phyloP scores from a whole-genome alignment of 2,797 vertebrate genomes.

The Aphelocoma californica region DNA sequence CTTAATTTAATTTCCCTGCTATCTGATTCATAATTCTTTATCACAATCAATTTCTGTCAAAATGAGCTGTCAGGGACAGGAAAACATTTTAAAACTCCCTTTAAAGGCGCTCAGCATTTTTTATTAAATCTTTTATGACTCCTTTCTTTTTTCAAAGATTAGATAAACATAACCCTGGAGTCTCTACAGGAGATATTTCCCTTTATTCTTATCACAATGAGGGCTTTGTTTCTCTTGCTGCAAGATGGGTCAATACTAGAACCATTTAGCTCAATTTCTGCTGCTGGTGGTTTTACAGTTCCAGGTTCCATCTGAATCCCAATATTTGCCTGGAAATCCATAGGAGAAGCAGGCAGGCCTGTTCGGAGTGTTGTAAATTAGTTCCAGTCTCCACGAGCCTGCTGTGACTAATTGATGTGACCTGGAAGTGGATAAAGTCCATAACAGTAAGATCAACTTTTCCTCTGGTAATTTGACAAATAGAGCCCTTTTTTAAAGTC shows the following conservation, averaged over 20 bases:
- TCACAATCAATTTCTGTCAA: not conserved
- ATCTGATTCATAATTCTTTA: not conserved
- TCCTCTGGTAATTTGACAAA: slow-evolving; percentile 57
- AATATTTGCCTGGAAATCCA: not conserved
- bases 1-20: not conserved
- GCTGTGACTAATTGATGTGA: slow-evolving; percentile 65
- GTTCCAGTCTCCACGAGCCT: slow-evolving; percentile 61
- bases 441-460: slow-evolving; percentile 51
- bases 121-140: not conserved
- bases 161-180: not conserved
- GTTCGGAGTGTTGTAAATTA: slow-evolving; percentile 49
- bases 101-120: not conserved
- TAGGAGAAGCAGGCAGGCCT: not conserved
- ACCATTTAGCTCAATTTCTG: not conserved
- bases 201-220: not conserved
- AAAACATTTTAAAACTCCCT: not conserved
- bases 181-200: not conserved
- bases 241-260: not conserved
- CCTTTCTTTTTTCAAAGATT: not conserved
- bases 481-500: not conserved
- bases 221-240: not conserved
- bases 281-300: not conserved
- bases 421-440: slow-evolving; percentile 66
- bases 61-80: not conserved
- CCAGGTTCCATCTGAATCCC: not conserved